These are phyloP conservation scores for Catharus minimus DNA, from an alignment of 2,113 vertebrate species.

Conservation along the genomic window DNA sequence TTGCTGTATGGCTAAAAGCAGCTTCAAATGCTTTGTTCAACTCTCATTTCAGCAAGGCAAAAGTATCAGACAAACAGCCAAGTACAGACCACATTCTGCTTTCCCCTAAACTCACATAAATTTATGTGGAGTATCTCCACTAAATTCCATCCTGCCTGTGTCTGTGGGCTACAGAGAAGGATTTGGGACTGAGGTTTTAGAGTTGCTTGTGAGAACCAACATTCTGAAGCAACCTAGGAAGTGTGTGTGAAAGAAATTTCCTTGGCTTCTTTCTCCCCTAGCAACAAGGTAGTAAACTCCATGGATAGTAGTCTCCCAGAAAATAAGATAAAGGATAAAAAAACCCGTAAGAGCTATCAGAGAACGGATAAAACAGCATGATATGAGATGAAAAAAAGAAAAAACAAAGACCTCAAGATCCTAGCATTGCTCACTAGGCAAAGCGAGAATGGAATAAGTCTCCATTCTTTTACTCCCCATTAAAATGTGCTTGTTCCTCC, in stretches of 20 bases:
- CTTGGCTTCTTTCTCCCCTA: background rate
- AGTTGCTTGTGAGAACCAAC: background rate
- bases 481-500: constrained; percentile 8
- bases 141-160: background rate
- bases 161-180: background rate
- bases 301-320: background rate
- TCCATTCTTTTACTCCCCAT: background rate
- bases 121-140: background rate
- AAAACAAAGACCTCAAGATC: background rate
- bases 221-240: background rate
- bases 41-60: background rate
- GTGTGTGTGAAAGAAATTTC: background rate
- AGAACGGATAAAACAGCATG: background rate
- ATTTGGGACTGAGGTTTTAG: background rate
- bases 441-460: constrained; percentile 28
- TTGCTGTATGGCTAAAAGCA: background rate
- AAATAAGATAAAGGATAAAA: background rate
- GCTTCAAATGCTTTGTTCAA: background rate
- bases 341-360: background rate
- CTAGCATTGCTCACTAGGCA: background rate
- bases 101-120: background rate
- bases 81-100: background rate
- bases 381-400: background rate
- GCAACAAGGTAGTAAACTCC: background rate
- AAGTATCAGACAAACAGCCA: background rate